A percentile compares a stretch with the other conserved stretches of the same genome.
phyloP scores from a whole-genome alignment of 1,140 invertebrate species.

The Gryllus bimaculatus region DNA sequence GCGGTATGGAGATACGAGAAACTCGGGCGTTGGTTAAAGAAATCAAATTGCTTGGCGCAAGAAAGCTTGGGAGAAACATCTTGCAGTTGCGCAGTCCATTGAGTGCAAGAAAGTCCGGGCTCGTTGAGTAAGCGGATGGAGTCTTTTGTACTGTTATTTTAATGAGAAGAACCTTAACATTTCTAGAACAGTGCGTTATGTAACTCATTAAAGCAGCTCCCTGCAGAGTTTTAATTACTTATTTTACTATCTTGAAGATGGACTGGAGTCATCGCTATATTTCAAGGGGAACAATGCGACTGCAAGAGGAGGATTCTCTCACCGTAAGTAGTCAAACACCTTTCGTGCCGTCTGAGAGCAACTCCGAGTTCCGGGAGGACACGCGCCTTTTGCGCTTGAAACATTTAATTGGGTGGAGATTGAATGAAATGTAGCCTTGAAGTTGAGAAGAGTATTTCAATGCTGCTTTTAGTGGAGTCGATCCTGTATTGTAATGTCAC shows the following conservation, averaged over 20 bases:
- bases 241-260: not conserved
- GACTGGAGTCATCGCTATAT: not conserved
- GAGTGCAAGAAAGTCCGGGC: not conserved
- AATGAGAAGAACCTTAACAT: not conserved
- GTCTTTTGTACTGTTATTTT: not conserved
- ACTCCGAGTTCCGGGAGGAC: not conserved
- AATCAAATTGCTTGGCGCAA: not conserved
- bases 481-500: too few species aligned
- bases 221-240: not conserved
- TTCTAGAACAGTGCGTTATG: not conserved
- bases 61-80: not conserved
- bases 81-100: not conserved
- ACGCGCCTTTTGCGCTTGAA: too few species aligned
- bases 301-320: not conserved
- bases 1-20: not conserved
- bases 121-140: not conserved
- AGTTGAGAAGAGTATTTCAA: too few species aligned
- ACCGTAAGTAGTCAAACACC: not conserved
- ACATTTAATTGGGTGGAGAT: too few species aligned
- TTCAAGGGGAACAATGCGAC: not conserved
- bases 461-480: too few species aligned
- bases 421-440: too few species aligned
- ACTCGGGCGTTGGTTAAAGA: not conserved
- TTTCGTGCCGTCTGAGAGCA: not conserved
- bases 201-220: not conserved